These are phyloP conservation scores for Glareola pratincola DNA, from an alignment of 2,113 vertebrate genomes.

Conservation along the genomic window DNA sequence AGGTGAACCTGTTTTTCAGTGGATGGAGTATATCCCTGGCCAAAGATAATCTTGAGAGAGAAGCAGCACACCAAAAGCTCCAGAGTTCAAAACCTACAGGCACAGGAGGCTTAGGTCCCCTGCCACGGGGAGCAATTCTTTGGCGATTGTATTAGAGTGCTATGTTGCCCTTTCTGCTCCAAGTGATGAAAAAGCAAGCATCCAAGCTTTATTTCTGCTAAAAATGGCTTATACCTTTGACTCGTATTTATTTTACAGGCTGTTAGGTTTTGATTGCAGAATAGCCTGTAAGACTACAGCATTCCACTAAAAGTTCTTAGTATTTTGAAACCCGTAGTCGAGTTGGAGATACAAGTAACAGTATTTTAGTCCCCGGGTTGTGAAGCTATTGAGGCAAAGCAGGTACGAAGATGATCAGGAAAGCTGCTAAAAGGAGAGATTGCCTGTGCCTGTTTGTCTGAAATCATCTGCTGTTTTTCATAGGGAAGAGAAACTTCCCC, in stretches of 20 bases:
- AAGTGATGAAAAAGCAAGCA: neutral
- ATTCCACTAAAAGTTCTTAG: neutral
- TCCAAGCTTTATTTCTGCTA: neutral
- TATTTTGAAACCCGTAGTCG: fast-evolving
- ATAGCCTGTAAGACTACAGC: neutral
- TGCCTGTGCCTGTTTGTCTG: neutral
- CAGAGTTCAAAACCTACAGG: neutral
- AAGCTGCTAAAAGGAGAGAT: neutral
- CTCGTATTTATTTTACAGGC: neutral
- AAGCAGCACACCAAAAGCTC: neutral
- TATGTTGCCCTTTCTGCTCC: neutral
- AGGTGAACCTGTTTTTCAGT: neutral
- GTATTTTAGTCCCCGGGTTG: neutral
- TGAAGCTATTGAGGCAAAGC: neutral
- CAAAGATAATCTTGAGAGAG: neutral
- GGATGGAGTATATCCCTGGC: neutral
- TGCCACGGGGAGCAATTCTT: neutral
- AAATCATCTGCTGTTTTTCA: neutral
- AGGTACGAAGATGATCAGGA: neutral
- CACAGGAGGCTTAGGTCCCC: neutral
- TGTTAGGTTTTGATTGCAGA: neutral
- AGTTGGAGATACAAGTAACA: neutral
- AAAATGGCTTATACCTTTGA: neutral
- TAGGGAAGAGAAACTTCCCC: neutral
- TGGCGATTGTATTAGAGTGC: neutral